phyloP scores from a whole-genome alignment of 2,797 vertebrate genomes.

The Ataeniobius toweri region DNA sequence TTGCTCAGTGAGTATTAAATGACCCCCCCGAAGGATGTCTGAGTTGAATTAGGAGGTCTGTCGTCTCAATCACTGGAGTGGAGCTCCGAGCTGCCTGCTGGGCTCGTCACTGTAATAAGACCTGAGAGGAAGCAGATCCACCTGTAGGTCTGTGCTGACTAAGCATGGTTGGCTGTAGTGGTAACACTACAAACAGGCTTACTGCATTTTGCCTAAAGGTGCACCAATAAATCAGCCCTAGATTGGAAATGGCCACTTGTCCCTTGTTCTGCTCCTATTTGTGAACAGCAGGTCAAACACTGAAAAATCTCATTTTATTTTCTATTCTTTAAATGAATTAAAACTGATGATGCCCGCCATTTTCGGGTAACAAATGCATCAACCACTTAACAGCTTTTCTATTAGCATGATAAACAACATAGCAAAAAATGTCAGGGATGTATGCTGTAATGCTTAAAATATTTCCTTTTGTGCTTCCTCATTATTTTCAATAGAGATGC shows the following conservation, averaged over 20 bases:
- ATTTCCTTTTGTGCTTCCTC: background rate
- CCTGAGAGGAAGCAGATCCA: slow-evolving; percentile 74
- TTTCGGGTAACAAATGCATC: background rate
- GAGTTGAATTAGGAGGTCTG: slow-evolving; percentile 73
- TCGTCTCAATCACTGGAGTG: slow-evolving; percentile 65
- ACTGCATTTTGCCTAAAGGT: slow-evolving; percentile 56
- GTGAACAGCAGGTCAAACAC: background rate
- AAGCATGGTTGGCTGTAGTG: slow-evolving; percentile 58
- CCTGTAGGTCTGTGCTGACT: slow-evolving; percentile 74
- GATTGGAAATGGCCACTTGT: background rate
- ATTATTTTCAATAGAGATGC: background rate
- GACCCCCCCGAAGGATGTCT: slow-evolving; percentile 69
- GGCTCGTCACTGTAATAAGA: slow-evolving; percentile 64
- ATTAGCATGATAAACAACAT: background rate
- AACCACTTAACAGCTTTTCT: background rate
- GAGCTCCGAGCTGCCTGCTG: slow-evolving; percentile 33
- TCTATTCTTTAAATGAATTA: background rate
- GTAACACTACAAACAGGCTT: slow-evolving; percentile 63
- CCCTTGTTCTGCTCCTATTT: background rate
- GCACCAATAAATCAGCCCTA: background rate
- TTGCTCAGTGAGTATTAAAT: slow-evolving; percentile 69
- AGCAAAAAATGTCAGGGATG: background rate
- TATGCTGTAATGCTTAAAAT: background rate
- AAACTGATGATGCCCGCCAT: background rate
- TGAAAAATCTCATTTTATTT: background rate